These are phyloP conservation scores for Corythornis cristatus DNA, from an alignment of 2,113 vertebrate species.

Conservation along the genomic window DNA sequence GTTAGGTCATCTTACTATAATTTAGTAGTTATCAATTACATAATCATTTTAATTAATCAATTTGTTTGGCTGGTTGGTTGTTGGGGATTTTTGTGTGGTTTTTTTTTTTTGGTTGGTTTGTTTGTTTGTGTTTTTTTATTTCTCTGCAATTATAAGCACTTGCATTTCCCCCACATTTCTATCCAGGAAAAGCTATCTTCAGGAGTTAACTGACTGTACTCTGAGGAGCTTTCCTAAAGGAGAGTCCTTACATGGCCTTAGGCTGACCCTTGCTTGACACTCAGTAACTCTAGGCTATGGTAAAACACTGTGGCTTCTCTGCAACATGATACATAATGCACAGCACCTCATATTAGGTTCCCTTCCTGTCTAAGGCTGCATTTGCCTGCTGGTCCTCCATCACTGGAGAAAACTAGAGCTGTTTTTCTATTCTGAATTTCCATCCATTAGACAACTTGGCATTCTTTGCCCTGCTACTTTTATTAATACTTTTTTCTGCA, in stretches of 20 bases:
- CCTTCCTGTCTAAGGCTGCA: not conserved
- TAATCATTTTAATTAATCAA: not conserved
- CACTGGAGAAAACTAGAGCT: not conserved
- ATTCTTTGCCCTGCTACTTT: not conserved
- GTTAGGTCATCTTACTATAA: not conserved
- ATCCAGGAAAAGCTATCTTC: not conserved
- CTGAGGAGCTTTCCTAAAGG: not conserved
- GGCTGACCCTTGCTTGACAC: not conserved
- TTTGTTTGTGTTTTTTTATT: not conserved
- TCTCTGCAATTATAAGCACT: not conserved
- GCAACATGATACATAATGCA: not conserved
- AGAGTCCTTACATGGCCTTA: not conserved
- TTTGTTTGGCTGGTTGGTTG: too few relatives aligned
- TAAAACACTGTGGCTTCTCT: not conserved
- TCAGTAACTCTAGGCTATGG: not conserved
- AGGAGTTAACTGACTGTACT: not conserved
- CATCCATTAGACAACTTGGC: accelerated
- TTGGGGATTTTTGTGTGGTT: too few relatives aligned
- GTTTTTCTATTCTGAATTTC: not conserved
- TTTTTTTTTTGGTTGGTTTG: not conserved
- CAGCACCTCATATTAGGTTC: not conserved
- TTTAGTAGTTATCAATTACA: not conserved
- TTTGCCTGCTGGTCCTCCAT: not conserved
- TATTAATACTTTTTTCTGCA: not conserved
- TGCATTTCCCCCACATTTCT: not conserved